These are phyloP conservation scores for Aphelenchoides besseyi DNA, from an alignment of 1,140 invertebrate genomes.

Conservation along the genomic window DNA sequence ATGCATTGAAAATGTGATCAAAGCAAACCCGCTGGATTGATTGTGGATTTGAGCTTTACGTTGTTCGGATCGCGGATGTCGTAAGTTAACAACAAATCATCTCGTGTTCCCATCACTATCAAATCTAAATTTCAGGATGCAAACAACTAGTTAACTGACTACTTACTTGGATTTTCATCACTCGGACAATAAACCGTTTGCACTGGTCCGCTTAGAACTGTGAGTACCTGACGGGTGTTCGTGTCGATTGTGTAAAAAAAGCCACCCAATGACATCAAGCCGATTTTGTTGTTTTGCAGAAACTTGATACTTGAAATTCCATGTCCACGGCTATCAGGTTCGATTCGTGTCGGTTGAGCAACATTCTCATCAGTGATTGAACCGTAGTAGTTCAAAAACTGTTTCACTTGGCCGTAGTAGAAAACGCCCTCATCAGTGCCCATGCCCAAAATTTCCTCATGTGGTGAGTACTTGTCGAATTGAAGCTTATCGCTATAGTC, in stretches of 20 bases:
- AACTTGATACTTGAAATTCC: neutral
- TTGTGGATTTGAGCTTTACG: no score
- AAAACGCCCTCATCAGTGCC: neutral
- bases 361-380: neutral
- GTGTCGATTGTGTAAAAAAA: neutral
- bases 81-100: neutral
- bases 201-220: neutral
- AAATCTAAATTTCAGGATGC: neutral
- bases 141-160: neutral
- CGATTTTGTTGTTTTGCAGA: neutral
- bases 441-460: neutral
- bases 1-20: no score
- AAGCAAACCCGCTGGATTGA: no score
- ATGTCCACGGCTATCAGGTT: neutral
- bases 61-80: neutral
- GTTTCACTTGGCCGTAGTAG: neutral
- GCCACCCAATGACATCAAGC: neutral
- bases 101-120: neutral
- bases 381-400: neutral
- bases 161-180: neutral
- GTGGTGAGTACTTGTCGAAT: neutral
- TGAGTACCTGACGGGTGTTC: neutral
- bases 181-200: neutral
- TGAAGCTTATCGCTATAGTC: neutral
- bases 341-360: neutral